Evolutionary conservation across 2,888 invertebrate species (phyloP).

Genomic region (Odontomyia ornata): DNA sequence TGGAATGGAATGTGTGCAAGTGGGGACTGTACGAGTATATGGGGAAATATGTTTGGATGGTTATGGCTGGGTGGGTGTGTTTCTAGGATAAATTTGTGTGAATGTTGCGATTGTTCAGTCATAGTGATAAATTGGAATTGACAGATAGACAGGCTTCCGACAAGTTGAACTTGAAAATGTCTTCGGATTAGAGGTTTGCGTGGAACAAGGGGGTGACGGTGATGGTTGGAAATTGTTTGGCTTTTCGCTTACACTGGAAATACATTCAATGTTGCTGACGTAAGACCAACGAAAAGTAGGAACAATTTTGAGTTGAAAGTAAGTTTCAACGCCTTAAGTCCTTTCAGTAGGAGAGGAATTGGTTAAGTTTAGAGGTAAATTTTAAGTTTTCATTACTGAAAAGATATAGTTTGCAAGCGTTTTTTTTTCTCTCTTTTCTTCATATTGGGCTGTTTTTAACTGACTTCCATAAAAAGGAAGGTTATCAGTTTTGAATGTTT

Average conservation of each 20-base stretch:
- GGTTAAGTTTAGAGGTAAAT: no score
- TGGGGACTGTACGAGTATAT: not conserved
- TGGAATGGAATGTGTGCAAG: not conserved
- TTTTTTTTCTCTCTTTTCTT: no score
- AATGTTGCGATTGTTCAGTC: conserved; percentile 31
- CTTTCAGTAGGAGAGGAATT: no score
- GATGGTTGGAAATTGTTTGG: not conserved
- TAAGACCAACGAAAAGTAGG: no score
- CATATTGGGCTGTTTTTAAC: no score
- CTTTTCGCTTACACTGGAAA: not conserved
- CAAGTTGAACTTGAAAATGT: conserved; percentile 40
- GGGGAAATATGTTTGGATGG: not conserved
- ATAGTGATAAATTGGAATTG: conserved; percentile 44
- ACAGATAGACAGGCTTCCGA: conserved; percentile 43
- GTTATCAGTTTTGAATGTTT: no score
- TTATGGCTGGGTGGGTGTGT: not conserved
- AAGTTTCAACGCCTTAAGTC: no score
- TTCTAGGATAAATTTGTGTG: not conserved
- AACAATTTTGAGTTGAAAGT: no score
- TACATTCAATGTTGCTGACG: not conserved
- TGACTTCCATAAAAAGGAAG: no score
- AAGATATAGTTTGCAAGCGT: no score
- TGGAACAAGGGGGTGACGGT: not conserved
- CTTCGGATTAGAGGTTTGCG: conserved; percentile 12
- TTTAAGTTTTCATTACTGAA: no score